Conservation (phyloP, 2,888 invertebrate species). For the Iphiclides podalirius region DNA sequence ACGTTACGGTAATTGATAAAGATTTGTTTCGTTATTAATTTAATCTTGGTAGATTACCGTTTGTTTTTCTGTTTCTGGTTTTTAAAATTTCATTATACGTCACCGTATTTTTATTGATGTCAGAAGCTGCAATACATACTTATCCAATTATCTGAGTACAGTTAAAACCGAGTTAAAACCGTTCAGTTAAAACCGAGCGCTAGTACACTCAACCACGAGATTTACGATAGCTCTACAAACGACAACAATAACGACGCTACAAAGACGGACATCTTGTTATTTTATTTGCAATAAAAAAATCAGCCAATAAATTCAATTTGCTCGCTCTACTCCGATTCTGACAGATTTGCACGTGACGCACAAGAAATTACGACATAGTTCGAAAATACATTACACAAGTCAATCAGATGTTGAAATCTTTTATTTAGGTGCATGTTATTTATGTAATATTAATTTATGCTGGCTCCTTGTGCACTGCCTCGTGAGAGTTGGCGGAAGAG, state of each 20-base stretch:
- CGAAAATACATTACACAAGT: conserved; percentile 11
- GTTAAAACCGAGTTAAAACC: no score
- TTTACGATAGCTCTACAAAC: background rate
- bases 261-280: no score
- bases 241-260: background rate
- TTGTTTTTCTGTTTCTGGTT: no score
- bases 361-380: conserved; percentile 4
- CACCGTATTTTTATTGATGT: no score
- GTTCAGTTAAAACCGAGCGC: no score
- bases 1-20: no score
- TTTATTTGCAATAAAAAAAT: no score
- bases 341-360: background rate
- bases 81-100: no score
- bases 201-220: background rate
- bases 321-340: background rate
- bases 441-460: conserved; percentile 19
- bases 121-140: no score
- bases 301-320: background rate
- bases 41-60: no score
- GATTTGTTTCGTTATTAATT: no score
- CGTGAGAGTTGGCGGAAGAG: conserved; percentile 1
- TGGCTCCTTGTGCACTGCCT: conserved; percentile 1
- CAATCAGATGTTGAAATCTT: conserved; percentile 15
- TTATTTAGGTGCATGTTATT: conserved; percentile 17
- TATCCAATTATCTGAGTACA: no score